Evolutionary conservation across 2,797 vertebrate genomes (phyloP).

Genomic region (Lepilemur septentrionalis): DNA sequence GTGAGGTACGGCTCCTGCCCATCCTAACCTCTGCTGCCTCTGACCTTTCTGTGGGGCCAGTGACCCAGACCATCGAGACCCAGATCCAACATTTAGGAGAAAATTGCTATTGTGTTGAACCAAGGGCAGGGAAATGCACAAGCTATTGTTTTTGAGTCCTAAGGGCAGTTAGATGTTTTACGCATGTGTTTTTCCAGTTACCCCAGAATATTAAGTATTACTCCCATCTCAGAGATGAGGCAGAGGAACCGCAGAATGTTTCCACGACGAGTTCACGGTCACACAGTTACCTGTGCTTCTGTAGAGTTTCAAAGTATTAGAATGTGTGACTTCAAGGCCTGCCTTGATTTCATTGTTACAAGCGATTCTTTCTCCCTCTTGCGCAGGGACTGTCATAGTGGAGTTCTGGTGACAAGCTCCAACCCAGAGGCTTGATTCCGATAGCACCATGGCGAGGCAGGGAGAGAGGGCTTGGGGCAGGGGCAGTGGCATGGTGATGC

Average conservation of each 20-base stretch:
- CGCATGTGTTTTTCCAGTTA: background rate
- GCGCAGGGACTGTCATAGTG: background rate
- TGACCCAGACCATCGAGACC: background rate
- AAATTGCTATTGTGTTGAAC: background rate
- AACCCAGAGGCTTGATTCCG: background rate
- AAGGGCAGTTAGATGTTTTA: background rate
- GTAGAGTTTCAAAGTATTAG: background rate
- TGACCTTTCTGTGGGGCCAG: background rate
- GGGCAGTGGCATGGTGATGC: accelerated
- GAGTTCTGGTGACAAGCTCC: background rate
- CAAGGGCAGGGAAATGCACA: too few relatives aligned
- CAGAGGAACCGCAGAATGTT: background rate
- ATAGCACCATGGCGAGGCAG: background rate
- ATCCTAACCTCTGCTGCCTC: background rate
- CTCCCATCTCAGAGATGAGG: background rate
- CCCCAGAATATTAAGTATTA: background rate
- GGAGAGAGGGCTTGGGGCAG: background rate
- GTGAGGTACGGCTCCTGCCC: accelerated
- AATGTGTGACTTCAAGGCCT: background rate
- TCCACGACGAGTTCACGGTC: background rate
- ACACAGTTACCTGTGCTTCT: background rate
- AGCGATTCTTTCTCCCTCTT: background rate
- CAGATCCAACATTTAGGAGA: background rate
- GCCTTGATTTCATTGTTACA: background rate
- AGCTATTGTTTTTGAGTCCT: background rate